phyloP scores from a whole-genome alignment of 2,113 vertebrate genomes.

The Centrocercus urophasianus region DNA sequence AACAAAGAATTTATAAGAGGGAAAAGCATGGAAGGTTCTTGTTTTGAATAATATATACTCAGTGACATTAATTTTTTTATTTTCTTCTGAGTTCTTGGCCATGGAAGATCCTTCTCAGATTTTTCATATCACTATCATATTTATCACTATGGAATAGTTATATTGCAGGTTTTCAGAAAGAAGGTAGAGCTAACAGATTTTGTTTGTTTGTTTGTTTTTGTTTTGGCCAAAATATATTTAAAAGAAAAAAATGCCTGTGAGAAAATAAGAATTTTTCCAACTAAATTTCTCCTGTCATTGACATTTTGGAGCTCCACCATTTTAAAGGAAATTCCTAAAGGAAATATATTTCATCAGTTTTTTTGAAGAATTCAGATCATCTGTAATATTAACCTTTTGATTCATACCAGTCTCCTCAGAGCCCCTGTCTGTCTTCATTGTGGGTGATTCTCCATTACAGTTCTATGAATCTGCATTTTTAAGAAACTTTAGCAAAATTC shows the following conservation, averaged over 20 bases:
- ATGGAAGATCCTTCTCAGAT: background rate
- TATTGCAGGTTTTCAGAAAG: background rate
- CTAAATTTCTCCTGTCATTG: background rate
- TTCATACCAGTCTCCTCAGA: background rate
- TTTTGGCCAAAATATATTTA: background rate
- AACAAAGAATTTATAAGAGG: background rate
- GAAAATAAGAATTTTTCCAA: background rate
- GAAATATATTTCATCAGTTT: background rate
- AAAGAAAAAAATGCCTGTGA: background rate
- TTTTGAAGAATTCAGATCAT: background rate
- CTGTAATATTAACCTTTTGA: background rate
- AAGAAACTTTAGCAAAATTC: background rate
- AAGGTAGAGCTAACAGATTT: background rate
- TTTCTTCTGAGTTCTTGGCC: background rate
- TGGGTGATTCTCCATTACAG: background rate
- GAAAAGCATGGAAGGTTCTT: background rate
- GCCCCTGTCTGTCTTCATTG: background rate
- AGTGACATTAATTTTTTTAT: background rate
- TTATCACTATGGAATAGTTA: background rate
- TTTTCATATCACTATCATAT: background rate
- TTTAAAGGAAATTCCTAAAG: background rate
- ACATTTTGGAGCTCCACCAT: background rate
- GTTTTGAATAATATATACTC: background rate
- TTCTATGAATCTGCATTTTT: background rate
- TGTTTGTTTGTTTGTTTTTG: background rate